Conservation (phyloP, 2,113 vertebrate species). For the Arothron firmamentum region DNA sequence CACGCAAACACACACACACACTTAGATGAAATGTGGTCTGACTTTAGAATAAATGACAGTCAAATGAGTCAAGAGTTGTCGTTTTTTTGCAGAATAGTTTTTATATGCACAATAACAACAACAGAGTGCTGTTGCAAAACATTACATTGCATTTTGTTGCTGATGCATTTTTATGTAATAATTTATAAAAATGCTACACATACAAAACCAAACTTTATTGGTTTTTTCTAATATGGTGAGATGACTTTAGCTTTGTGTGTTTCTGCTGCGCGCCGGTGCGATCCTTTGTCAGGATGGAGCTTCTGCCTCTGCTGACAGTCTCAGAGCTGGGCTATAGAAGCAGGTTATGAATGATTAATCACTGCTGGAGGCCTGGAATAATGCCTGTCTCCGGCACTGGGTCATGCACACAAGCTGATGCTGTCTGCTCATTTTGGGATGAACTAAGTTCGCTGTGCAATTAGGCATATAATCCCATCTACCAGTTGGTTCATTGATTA, state of each 20-base stretch:
- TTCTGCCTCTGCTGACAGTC: conserved; percentile 35
- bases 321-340: conserved; percentile 46
- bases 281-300: conserved; percentile 26
- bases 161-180: too few species aligned
- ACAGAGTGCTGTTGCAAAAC: too few species aligned
- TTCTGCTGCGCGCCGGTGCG: background rate
- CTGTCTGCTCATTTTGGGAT: conserved; percentile 70
- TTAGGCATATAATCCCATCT: conserved; percentile 76
- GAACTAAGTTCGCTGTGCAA: conserved; percentile 74
- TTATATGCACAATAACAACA: too few species aligned
- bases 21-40: too few species aligned
- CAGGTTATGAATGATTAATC: conserved; percentile 71
- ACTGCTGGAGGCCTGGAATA: conserved; percentile 50
- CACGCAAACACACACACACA: too few species aligned
- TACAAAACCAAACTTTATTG: background rate
- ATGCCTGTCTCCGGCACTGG: conserved; percentile 58
- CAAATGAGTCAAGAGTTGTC: too few species aligned
- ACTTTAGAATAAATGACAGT: too few species aligned
- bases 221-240: background rate
- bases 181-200: too few species aligned
- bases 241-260: background rate
- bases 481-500: conserved; percentile 79
- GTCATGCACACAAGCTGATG: conserved; percentile 71
- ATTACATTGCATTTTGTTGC: too few species aligned
- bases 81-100: too few species aligned